Evolutionary conservation across 2,113 vertebrate genomes (phyloP), one percentile per base, ranked within the genome.

Genomic region (Otolemur garnettii): DNA sequence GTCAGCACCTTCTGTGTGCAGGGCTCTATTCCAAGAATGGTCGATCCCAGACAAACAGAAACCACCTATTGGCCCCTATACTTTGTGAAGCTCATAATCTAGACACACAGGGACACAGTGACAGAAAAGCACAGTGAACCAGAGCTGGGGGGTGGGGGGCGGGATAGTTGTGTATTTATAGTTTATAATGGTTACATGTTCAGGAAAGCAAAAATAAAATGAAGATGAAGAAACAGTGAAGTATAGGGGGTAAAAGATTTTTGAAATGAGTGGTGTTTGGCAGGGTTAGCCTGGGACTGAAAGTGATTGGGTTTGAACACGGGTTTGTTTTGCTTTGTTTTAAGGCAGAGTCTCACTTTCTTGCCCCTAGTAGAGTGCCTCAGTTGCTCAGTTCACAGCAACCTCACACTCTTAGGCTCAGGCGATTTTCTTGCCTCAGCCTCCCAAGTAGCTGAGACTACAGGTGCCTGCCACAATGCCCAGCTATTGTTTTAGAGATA

Each of bases 161-260:
- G 8, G 28, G 26, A 19, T 30, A 85, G 66, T 2, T 4, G 7
- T 30, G 42, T 3, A 7, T 68, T 45, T 14, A 13, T 0, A 6
- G 17, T 30, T 4, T 0, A 0, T 26, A 26, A 15, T 2, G 5
- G 71, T 24, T 26, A 28, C 0, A 1, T 83, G 83, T 85, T 62
- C 69, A 64, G 30, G 66, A 33, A 85, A 66, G 62, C 14, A 33
- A n/a, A 26, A 74, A 42, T 2, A 50, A 68, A 35, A 88, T 0
- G 60, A n/a, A 77, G 69, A 57, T 4, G n/a, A 3, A 19, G 12
- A 26, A 66, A 38, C 15, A 35, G 69, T 50, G 30, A 57, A 68
- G 33, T 3, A 4, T 2, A 2, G 1, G 1, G 0, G 8, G 15
- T 19, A n/a, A 85, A 69, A 82, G 59, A 38, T 26, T 33, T 79